Evolutionary conservation across 2,113 vertebrate genomes (phyloP).

Genomic region (Hypomesus transpacificus): DNA sequence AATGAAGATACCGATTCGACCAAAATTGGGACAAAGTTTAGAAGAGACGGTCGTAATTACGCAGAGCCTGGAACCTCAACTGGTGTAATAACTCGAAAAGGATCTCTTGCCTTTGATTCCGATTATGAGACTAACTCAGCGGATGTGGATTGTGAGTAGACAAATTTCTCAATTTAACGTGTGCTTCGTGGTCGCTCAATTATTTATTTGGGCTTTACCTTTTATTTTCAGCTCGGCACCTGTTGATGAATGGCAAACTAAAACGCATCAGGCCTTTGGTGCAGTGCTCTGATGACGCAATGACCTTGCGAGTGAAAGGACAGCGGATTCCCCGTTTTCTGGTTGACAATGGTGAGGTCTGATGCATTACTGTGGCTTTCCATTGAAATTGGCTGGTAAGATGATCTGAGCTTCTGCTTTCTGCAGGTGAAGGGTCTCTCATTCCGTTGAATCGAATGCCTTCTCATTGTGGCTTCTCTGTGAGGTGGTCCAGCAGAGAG

Average conservation of each 20-base stretch:
- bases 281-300: slow-evolving; percentile 23
- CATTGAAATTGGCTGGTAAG: too few species aligned
- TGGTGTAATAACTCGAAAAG: neutral
- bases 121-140: neutral
- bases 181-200: neutral
- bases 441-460: slow-evolving; percentile 47
- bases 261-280: slow-evolving; percentile 13
- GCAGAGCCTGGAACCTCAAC: neutral
- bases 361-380: neutral
- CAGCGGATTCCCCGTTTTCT: slow-evolving; percentile 22
- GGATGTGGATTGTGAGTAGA: slow-evolving; percentile 8
- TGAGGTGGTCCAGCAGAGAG: slow-evolving; percentile 38
- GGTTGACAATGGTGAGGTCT: slow-evolving; percentile 41
- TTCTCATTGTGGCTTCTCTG: slow-evolving; percentile 46
- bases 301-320: slow-evolving; percentile 24
- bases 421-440: slow-evolving; percentile 29
- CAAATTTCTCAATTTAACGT: neutral
- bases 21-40: neutral
- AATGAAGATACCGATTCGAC: neutral
- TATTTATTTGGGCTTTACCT: neutral
- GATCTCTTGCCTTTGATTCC: slow-evolving; percentile 22
- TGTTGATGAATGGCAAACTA: neutral
- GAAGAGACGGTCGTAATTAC: neutral
- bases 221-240: neutral
- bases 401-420: neutral